phyloP scores from a whole-genome alignment of 2,113 vertebrate species.

The Alexandromys fortis region DNA sequence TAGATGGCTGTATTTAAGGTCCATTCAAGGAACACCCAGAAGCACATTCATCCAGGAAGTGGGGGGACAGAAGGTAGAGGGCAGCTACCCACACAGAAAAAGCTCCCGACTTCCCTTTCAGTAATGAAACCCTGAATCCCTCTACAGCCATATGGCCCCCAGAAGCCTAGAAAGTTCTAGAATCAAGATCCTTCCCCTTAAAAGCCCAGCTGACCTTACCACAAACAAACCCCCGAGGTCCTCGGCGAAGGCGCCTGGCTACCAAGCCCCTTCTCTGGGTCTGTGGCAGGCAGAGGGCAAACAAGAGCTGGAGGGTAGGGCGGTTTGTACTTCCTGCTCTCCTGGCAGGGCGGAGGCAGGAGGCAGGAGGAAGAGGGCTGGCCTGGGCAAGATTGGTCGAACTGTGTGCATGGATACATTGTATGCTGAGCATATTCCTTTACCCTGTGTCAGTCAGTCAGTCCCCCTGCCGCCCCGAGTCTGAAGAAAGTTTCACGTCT shows the following conservation, averaged over 20 bases:
- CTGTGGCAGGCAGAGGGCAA: neutral
- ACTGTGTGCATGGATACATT: no score
- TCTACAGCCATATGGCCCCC: neutral
- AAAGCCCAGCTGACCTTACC: constrained; percentile 24
- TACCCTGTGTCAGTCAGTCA: no score
- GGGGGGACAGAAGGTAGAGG: no score
- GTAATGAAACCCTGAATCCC: neutral
- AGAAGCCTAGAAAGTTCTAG: constrained; percentile 3
- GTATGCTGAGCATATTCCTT: no score
- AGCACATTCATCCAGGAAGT: neutral
- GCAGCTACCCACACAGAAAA: neutral
- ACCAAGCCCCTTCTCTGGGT: neutral
- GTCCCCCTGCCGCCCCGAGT: no score
- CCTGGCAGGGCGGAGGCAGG: neutral
- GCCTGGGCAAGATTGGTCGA: neutral
- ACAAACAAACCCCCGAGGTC: neutral
- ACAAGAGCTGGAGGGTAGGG: neutral
- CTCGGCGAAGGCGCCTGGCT: neutral
- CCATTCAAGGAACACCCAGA: neutral
- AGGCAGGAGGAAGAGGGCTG: neutral
- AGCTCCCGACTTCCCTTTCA: neutral
- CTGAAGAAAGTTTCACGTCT: neutral
- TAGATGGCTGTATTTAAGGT: neutral
- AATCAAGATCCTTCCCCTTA: neutral
- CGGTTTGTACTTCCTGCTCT: constrained; percentile 61